phyloP scores from a whole-genome alignment of 2,797 vertebrate species.

The Carcharodon carcharias region DNA sequence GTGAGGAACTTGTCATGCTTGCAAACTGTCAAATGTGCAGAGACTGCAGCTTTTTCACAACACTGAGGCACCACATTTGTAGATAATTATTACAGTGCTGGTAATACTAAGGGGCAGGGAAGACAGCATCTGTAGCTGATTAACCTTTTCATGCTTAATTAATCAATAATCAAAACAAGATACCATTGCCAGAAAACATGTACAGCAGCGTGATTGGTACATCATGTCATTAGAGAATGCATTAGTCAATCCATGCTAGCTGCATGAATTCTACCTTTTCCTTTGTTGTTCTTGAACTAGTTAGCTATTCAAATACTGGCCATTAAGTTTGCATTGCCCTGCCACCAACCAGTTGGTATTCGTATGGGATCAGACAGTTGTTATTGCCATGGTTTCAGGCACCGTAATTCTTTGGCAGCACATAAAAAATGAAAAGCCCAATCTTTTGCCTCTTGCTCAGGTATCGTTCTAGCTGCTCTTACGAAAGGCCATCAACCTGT shows the following conservation, averaged over 20 bases:
- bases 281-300: neutral
- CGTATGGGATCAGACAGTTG: neutral
- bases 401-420: neutral
- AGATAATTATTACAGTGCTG: neutral
- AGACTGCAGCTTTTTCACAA: neutral
- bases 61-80: neutral
- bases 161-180: conserved; percentile 24
- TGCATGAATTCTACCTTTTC: neutral
- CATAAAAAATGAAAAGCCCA: no score
- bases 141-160: conserved; percentile 29
- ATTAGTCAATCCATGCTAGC: neutral
- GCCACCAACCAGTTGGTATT: neutral
- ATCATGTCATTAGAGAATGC: neutral
- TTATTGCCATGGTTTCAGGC: neutral
- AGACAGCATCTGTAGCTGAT: conserved; percentile 24
- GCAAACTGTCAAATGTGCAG: neutral
- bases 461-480: neutral
- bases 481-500: neutral
- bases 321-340: neutral
- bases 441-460: neutral
- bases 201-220: neutral
- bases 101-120: conserved; percentile 7
- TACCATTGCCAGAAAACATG: neutral
- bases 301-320: neutral
- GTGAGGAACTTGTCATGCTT: neutral